Conservation (phyloP, 2,113 vertebrate genomes). For the Reinhardtius hippoglossoides region DNA sequence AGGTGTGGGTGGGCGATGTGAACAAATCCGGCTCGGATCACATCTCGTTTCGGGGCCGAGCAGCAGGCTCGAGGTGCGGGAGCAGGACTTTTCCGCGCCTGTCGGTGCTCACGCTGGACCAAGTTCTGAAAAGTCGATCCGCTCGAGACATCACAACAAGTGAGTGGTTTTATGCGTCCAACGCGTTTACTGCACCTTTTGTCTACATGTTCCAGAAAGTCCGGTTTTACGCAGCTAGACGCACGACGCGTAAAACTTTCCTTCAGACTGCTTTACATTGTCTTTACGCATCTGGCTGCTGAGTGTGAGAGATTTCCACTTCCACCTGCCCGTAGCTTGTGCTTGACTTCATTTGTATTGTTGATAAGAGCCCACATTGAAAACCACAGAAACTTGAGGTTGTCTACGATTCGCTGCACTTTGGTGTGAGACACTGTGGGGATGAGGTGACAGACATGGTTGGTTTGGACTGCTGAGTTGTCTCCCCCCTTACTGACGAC, state of each 20-base stretch:
- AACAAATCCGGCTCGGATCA: background rate
- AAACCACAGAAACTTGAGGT: background rate
- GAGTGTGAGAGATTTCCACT: background rate
- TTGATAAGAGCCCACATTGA: background rate
- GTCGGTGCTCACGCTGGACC: constrained; percentile 49
- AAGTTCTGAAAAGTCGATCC: constrained; percentile 68
- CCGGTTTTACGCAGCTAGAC: background rate
- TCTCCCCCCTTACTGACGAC: background rate
- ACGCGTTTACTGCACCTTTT: background rate
- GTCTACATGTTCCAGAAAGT: background rate
- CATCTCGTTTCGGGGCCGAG: background rate
- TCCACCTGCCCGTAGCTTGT: background rate
- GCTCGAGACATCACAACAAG: constrained; percentile 24
- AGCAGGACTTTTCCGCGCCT: constrained; percentile 37
- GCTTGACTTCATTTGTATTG: background rate
- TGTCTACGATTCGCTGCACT: too few relatives aligned
- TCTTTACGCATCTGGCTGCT: background rate
- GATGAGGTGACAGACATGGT: constrained; percentile 20
- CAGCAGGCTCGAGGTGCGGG: background rate
- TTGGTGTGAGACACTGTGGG: too few relatives aligned
- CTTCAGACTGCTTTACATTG: background rate
- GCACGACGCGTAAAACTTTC: constrained; percentile 1
- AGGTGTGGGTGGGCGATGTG: constrained; percentile 22
- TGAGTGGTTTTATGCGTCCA: constrained; percentile 38
- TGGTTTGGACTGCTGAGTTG: background rate